Base-by-base conservation (phyloP, 2,113 vertebrate species). In the Microcebus murinus region DNA sequence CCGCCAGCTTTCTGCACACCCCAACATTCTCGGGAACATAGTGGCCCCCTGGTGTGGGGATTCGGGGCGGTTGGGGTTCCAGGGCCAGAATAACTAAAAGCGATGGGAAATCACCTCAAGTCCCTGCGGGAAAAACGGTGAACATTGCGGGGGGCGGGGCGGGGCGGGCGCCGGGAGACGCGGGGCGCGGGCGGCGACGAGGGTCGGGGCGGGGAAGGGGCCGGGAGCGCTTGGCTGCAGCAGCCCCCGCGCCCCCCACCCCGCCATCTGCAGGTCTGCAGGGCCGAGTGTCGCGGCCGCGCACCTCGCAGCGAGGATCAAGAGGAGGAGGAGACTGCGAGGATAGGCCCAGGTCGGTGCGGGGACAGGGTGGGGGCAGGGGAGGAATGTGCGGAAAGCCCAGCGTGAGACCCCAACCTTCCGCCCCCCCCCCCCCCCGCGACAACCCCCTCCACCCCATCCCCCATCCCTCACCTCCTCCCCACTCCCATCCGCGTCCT, bases 271-370 rank as follows among this genome's bases (percentile, higher is more conserved):
- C 96, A 97, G 77, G 31, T 96, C 88, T 50, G 25, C 29, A 12
- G 36, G 67, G 57, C 73, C 18, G 48, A 87, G 85, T 27, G 59
- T 86, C 36, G 45, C 1, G 2, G 61, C 8, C 18, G 63, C 11
- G 71, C 82, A 48, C 59, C 55, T 70, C 8, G 23, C 1, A 8
- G 55, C 25, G 6, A 90, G 84, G 76, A 90, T 87, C 61, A 0
- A 39, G 52, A 95, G 61, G 86, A 95, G 57, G 59, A 68, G 76
- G 45, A 92, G 45, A 57, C 29, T 1, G 34, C 70, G 57, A 88
- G 94, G 94, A 84, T 92, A 97, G 94, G 89, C 96, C 91, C 91
- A 97, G 96, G 97, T 97, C 10, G 20, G 91, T 97, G 52, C 27
- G 13, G 36, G 74, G 25, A 70, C 31, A 14, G 3, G n/a, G 31